These are phyloP conservation scores for Ophioninae sp. DNA, from an alignment of 2,888 invertebrate genomes.

Conservation along the genomic window DNA sequence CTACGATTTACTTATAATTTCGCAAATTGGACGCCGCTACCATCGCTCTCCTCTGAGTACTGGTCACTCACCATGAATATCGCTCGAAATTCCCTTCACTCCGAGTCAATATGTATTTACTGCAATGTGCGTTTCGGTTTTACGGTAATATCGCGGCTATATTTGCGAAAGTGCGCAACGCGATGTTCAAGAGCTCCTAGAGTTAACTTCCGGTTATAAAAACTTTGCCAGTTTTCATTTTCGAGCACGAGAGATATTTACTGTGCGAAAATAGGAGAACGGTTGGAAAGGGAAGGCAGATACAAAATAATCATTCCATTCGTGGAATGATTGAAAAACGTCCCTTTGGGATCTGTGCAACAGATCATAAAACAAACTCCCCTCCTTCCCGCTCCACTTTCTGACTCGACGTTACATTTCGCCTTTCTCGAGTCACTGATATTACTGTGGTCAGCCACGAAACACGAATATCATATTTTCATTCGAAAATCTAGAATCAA, in stretches of 20 bases:
- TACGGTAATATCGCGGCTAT: conserved; percentile 2
- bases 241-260: not conserved
- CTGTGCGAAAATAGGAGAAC: not conserved
- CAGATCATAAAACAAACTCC: not conserved
- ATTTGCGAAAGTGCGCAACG: not conserved
- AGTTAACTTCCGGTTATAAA: not conserved
- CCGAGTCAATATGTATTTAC: not conserved
- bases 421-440: not conserved
- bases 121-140: not conserved
- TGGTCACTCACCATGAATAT: conserved; percentile 3
- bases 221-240: not conserved
- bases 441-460: not conserved
- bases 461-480: conserved; percentile 8
- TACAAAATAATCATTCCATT: not conserved
- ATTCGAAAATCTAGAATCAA: not conserved
- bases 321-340: not conserved
- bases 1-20: conserved; percentile 9
- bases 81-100: not conserved
- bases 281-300: not conserved
- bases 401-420: not conserved
- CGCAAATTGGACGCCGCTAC: not conserved
- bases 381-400: not conserved
- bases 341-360: not conserved
- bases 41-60: not conserved
- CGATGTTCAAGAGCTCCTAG: not conserved